Base-by-base conservation (phyloP, 2,797 vertebrate genomes). In the Spinus pinus region DNA sequence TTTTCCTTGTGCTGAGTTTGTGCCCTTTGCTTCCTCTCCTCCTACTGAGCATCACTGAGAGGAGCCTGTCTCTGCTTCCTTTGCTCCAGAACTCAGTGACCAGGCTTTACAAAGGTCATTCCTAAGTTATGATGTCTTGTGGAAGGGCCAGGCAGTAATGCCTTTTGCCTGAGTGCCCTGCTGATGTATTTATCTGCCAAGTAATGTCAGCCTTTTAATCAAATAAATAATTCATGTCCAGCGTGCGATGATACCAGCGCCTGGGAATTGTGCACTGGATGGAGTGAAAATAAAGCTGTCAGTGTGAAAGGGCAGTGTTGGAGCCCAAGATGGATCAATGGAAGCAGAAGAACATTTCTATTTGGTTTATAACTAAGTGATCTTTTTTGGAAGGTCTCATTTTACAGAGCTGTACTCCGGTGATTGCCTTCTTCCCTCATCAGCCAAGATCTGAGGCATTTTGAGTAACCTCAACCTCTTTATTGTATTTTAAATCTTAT, bases 151-250 rank as follows among this genome's bases (percentile, higher is more conserved):
- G 81, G 74, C 80, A 47, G 92, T 86, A 88, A 89, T 82, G 78
- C 33, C 81, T 58, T 87, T 83, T 88, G 88, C 87, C 87, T 58
- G 67, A 90, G 64, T 81, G 69, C 84, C 79, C 54, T 90, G 82
- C 46, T 74, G 85, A 82, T 74, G 44, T 77, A 50, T 86, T 91
- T 91, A 78, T 95, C 85, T 97, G 93, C 92, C 93, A 91, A 84
- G 72, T 75, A 96, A 94, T 94, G 66, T 91, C 93, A 94, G 75
- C 30, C 67, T 96, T 97, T 97, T 95, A 97, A 97, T 97, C 88
- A 97, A 96, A 92, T 95, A 78, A 96, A 95, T 94, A 83, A 96
- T 93, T 94, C 56, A 93, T 2, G 6, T 39, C 33, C 10, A 27
- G 53, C 25, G 50, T 92, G 91, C 84, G 84, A 88, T 90, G 65